Conservation (phyloP, 2,797 vertebrate genomes). For the Mus spretus region DNA sequence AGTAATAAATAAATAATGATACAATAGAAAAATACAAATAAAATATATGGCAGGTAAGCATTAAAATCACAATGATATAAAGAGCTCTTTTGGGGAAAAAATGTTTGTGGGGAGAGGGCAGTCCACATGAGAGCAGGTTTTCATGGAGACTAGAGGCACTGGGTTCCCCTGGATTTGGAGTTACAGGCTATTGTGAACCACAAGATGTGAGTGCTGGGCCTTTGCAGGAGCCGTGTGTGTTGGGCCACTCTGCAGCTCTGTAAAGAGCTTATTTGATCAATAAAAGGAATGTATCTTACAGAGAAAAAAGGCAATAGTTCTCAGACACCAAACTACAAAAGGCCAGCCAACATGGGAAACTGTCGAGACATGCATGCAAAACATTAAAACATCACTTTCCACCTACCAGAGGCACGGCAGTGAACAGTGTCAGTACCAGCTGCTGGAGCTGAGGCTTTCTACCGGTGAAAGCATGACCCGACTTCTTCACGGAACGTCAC, state of each 20-base stretch:
- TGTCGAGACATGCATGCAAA: not conserved
- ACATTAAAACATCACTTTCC: not conserved
- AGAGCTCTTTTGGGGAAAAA: not conserved
- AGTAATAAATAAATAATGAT: not conserved
- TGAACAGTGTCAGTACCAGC: not conserved
- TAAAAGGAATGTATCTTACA: not conserved
- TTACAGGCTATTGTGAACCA: not conserved
- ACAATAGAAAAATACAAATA: conserved; percentile 29
- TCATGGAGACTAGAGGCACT: not conserved
- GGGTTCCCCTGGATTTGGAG: not conserved
- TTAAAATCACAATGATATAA: conserved; percentile 43
- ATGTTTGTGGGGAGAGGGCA: not conserved
- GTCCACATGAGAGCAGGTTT: not conserved
- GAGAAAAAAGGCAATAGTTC: not conserved
- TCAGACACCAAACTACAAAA: conserved; percentile 41
- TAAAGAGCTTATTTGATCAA: conserved; percentile 30
- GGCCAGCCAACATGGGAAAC: not conserved
- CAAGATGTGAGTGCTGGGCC: not conserved
- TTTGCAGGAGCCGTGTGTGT: not conserved
- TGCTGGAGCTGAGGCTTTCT: not conserved
- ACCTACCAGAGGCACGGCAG: conserved; percentile 11
- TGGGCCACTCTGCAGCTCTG: not conserved
- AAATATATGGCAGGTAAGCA: not conserved
- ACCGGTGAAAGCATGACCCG: not conserved
- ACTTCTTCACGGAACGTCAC: not conserved